Evolutionary conservation across 2,113 vertebrate genomes (phyloP), one percentile per base, ranked within the genome.

Genomic region (Raphicerus campestris): DNA sequence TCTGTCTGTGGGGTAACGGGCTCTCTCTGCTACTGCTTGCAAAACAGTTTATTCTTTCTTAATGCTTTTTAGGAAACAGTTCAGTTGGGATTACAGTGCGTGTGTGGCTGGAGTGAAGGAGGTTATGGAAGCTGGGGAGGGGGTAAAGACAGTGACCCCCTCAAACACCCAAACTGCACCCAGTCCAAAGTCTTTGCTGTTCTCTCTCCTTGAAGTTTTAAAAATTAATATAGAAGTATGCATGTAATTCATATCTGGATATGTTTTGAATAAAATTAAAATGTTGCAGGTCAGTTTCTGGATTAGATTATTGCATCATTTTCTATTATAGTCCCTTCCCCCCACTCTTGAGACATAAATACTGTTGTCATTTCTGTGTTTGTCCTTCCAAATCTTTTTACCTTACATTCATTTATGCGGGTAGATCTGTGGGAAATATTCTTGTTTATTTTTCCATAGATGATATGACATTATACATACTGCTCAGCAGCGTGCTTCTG

Each of bases 1-100:
- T 17, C 63, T 19, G 8, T 66, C 63, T 66, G 8, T 66, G 63
- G 63, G 63, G 4, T 66, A 66, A 66, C 63, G 63, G 63, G 63
- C 32, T 96, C 80, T 97, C 97, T 97, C 97, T 86, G 82, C 97
- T 22, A 8, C 60, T 80, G 49, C 77, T 94, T 56, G 42, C 55
- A 77, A 92, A 97, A 96, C 56, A 49, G 15, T 97, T 97, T 97
- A 84, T 66, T 66, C 63, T 66, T 66, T 66, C 63, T 66, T 66
- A 66, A 66, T 66, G 8, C 17, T 66, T 20, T 66, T 35, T 66
- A 66, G 63, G 77, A 90, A 97, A 96, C 61, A 49, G 17, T 97
- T 97, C 97, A 85, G 98, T 98, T 98, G 49, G 45, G 53, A 94
- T 97, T 97, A 83, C 92, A 85, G 60, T 53, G n/a, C 8, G 8